Evolutionary conservation across 2,888 invertebrate genomes (phyloP).

Genomic region (Ectemnius cavifrons): DNA sequence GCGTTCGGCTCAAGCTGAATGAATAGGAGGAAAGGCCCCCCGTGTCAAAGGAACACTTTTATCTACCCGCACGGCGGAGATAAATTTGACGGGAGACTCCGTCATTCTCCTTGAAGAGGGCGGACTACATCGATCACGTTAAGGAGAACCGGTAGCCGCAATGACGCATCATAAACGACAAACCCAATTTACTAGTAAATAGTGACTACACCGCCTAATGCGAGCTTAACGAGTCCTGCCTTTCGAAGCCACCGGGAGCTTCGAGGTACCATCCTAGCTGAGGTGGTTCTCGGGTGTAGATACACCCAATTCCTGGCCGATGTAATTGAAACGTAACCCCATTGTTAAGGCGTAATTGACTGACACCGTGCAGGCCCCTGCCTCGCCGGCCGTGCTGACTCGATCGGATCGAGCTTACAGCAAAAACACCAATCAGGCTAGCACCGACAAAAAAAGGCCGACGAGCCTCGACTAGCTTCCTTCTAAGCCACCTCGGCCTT

Average conservation of each 20-base stretch:
- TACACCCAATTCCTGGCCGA: conserved; percentile 63
- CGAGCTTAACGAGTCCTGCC: conserved; percentile 26
- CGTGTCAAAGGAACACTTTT: no score
- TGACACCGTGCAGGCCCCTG: conserved; percentile 67
- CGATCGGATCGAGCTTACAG: conserved; percentile 63
- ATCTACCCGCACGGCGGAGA: background rate
- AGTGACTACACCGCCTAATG: conserved; percentile 10
- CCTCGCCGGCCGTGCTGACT: conserved; percentile 53
- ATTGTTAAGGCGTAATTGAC: conserved; percentile 76
- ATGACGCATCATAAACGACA: conserved; percentile 20
- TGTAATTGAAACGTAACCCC: conserved; percentile 76
- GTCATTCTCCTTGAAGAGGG: background rate
- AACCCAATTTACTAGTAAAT: conserved; percentile 25
- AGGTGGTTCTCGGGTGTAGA: conserved; percentile 25
- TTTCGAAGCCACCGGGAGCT: background rate
- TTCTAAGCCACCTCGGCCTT: conserved; percentile 26
- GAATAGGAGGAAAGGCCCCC: no score
- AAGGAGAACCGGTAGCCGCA: conserved; percentile 4
- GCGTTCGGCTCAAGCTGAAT: no score
- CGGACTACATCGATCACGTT: background rate
- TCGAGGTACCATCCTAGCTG: conserved; percentile 7
- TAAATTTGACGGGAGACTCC: background rate
- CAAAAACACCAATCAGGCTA: conserved; percentile 71
- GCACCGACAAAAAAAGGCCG: conserved; percentile 65
- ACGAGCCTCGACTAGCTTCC: conserved; percentile 55